Percentiles rank a stretch among this genome's conserved stretches.
phyloP scores from a whole-genome alignment of 2,797 vertebrate species.

The Pseudochirops corinnae region DNA sequence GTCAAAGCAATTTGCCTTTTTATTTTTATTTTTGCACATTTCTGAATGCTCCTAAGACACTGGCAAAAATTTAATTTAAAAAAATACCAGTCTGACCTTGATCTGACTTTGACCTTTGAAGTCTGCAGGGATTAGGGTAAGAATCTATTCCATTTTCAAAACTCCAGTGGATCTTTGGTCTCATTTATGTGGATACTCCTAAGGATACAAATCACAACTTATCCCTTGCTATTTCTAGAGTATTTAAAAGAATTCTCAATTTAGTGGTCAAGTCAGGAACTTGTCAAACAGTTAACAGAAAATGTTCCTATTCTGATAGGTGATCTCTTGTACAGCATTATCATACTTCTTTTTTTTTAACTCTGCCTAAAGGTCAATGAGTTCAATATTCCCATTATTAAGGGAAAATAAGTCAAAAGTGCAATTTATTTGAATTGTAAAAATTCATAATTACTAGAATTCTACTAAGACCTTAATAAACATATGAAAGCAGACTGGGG shows the following conservation, averaged over 20 bases:
- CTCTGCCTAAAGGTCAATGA: not conserved
- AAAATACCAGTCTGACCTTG: not conserved
- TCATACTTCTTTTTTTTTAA: not conserved
- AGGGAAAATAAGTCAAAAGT: not conserved
- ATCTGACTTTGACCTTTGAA: not conserved
- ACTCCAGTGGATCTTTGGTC: not conserved
- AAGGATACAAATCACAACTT: not conserved
- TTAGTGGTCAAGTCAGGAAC: not conserved
- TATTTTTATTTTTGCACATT: not conserved
- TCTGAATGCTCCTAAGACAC: slow-evolving; percentile 35
- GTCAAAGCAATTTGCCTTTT: not conserved
- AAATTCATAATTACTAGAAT: not conserved
- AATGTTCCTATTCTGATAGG: not conserved
- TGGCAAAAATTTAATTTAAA: slow-evolving; percentile 1
- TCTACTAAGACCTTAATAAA: not conserved
- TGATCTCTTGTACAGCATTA: not conserved
- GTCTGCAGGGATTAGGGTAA: not conserved
- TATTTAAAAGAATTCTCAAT: not conserved
- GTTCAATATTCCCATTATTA: not conserved
- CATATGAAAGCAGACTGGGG: not conserved
- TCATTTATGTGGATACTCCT: not conserved
- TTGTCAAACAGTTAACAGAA: not conserved
- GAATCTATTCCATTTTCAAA: not conserved
- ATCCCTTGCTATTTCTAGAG: not conserved
- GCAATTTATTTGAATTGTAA: not conserved